Conservation (phyloP, 2,113 vertebrate genomes). For the Prolemur simus region DNA sequence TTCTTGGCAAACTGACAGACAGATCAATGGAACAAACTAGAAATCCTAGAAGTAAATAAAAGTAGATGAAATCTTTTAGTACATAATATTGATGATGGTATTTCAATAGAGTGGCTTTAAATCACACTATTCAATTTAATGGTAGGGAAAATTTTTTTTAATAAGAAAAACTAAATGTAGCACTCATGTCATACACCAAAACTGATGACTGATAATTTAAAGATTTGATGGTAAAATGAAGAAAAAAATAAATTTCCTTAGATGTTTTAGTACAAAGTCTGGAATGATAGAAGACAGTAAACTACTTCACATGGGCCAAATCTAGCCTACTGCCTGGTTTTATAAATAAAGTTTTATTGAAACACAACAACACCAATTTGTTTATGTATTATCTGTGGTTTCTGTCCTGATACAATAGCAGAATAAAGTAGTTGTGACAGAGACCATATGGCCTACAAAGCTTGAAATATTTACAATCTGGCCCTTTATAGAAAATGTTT, state of each 20-base stretch:
- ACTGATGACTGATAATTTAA: background rate
- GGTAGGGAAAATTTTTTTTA: background rate
- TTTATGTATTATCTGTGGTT: background rate
- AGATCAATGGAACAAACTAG: background rate
- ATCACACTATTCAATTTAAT: background rate
- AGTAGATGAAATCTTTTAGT: background rate
- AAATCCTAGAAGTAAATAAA: background rate
- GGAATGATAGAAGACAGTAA: background rate
- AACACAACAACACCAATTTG: background rate
- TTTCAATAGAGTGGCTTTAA: background rate
- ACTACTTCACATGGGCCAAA: background rate
- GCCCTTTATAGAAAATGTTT: background rate
- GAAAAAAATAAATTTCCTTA: background rate
- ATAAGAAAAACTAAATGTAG: background rate
- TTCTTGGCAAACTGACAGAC: background rate
- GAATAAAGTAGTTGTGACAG: background rate
- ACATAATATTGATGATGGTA: background rate
- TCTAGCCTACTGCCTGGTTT: background rate
- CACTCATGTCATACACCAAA: background rate
- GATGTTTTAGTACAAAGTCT: background rate
- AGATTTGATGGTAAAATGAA: background rate
- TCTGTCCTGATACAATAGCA: background rate
- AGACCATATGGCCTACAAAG: background rate
- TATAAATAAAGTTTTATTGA: slow-evolving; percentile 5
- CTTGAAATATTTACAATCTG: slow-evolving; percentile 23